Percentiles rank a stretch among this genome's conserved stretches.
phyloP scores from a whole-genome alignment of 2,888 invertebrate genomes.

The Tinea semifulvella region DNA sequence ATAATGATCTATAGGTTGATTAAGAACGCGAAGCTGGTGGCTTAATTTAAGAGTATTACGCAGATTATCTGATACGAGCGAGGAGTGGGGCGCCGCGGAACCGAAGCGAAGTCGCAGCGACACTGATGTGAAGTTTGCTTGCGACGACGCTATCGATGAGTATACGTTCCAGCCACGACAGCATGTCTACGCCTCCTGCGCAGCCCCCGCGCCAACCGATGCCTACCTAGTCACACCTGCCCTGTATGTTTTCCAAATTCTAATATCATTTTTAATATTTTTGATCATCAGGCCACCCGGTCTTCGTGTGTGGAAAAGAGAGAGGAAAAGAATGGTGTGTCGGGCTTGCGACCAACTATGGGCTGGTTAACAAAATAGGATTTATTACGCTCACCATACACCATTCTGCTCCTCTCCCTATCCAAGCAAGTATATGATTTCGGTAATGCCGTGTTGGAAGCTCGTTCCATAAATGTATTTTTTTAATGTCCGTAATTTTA shows the following conservation, averaged over 20 bases:
- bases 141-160: conserved; percentile 75
- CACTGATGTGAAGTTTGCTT: conserved; percentile 75
- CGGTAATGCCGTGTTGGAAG: no score
- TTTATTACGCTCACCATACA: no score
- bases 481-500: no score
- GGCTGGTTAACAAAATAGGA: no score
- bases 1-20: no score
- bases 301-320: no score
- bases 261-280: background rate
- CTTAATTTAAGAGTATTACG: conserved; percentile 19
- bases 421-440: no score
- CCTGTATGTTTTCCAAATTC: conserved; percentile 1
- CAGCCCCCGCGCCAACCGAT: conserved; percentile 28
- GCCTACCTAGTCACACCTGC: conserved; percentile 25
- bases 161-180: conserved; percentile 59
- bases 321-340: no score
- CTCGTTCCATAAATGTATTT: no score
- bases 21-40: background rate
- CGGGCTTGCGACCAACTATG: no score
- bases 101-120: conserved; percentile 61
- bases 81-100: conserved; percentile 55
- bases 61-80: conserved; percentile 54
- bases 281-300: no score
- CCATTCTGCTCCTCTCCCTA: no score
- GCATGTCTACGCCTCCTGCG: conserved; percentile 38